These are phyloP conservation scores for Petrosia ficiformis DNA, from an alignment of 37 sponge, comb jelly and placozoan species.

Conservation along the genomic window DNA sequence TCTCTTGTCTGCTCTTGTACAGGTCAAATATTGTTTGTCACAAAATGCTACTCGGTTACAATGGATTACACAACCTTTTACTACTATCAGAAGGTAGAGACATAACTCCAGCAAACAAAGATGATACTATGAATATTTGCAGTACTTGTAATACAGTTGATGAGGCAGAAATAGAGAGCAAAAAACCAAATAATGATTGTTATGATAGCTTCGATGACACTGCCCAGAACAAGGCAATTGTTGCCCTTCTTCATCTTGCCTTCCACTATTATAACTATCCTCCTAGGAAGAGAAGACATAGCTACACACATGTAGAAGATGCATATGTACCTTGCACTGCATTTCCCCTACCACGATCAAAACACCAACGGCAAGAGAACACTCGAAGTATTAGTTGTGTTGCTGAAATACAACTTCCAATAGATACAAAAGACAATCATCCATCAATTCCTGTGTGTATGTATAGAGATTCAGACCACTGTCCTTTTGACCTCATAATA, in stretches of 20 bases:
- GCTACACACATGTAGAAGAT: neutral
- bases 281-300: slow-evolving; percentile 6
- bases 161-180: neutral
- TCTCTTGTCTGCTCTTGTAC: neutral
- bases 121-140: neutral
- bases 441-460: slow-evolving; percentile 9
- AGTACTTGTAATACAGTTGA: neutral
- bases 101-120: too few species aligned
- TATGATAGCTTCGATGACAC: neutral
- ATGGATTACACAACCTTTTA: slow-evolving; percentile 12
- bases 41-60: slow-evolving; percentile 36
- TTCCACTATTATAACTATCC: slow-evolving; percentile 2
- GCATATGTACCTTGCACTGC: neutral
- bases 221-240: slow-evolving; percentile 34
- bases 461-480: slow-evolving; percentile 46
- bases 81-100: neutral
- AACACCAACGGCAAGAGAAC: neutral
- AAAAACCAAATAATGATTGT: neutral
- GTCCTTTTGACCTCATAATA: slow-evolving; percentile 22
- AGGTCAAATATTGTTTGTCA: slow-evolving; percentile 38
- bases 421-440: neutral
- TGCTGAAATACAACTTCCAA: neutral
- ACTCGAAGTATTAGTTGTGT: too few species aligned
- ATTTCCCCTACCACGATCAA: neutral
- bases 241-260: slow-evolving; percentile 33